phyloP scores from a whole-genome alignment of 2,113 vertebrate species.

The Mastomys coucha region DNA sequence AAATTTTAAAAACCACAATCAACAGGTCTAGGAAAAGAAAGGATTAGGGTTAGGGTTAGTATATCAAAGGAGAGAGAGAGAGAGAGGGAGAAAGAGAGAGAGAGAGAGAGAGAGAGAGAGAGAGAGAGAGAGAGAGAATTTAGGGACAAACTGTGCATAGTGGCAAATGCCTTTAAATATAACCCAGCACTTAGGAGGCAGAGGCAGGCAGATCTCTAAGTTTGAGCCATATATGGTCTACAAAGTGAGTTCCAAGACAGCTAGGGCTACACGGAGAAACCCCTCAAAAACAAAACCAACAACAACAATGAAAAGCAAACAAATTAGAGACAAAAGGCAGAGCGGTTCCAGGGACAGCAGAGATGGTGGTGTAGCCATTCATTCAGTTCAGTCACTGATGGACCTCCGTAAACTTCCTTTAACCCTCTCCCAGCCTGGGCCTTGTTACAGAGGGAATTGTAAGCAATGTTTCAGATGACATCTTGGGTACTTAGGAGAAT shows the following conservation, averaged over 20 bases:
- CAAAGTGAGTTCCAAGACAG: background rate
- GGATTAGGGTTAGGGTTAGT: background rate
- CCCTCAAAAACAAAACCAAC: background rate
- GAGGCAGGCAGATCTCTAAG: background rate
- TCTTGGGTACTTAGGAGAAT: constrained; percentile 55
- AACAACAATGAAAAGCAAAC: background rate
- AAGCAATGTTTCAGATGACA: constrained; percentile 52
- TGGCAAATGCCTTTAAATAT: background rate
- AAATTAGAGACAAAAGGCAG: background rate
- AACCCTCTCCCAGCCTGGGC: background rate
- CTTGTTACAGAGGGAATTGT: constrained; percentile 47
- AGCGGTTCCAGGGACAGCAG: background rate
- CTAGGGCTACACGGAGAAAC: background rate
- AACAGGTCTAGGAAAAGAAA: background rate
- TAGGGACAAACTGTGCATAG: background rate
- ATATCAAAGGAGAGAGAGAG: background rate
- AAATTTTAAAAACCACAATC: background rate
- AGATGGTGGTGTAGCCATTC: background rate
- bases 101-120: no score
- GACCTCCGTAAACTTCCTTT: constrained; percentile 12
- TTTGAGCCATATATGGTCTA: background rate
- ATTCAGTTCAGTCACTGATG: background rate
- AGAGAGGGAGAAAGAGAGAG: no score
- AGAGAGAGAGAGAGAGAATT: no score
- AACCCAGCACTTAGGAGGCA: background rate